Conservation (phyloP, 2,888 invertebrate genomes). For the Disparrhopalites patrizii region DNA sequence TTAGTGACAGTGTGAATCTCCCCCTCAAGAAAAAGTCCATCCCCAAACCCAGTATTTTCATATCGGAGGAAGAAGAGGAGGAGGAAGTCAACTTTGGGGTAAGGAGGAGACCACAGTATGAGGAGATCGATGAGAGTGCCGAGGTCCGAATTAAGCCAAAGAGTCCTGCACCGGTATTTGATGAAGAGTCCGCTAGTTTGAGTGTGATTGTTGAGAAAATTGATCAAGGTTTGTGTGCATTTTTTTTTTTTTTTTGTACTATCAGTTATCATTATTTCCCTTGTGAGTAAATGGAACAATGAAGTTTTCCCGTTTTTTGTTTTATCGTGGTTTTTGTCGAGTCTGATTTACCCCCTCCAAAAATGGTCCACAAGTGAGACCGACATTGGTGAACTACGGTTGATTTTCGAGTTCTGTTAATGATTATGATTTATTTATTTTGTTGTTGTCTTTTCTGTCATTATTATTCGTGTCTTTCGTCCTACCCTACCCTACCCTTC, state of each 20-base stretch:
- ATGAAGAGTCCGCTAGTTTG: slow-evolving; percentile 35
- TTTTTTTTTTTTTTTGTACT: slow-evolving; percentile 11
- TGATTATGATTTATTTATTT: background rate
- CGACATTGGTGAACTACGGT: too few species aligned
- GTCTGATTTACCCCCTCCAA: too few species aligned
- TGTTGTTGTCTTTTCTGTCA: slow-evolving; percentile 1
- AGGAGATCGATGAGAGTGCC: slow-evolving; percentile 52
- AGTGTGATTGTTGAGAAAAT: slow-evolving; percentile 39
- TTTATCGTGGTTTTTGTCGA: background rate
- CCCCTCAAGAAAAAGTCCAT: slow-evolving; percentile 49
- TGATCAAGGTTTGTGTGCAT: slow-evolving; percentile 30
- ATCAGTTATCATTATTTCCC: too few species aligned
- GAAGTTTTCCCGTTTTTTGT: background rate
- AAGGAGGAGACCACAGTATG: slow-evolving; percentile 51
- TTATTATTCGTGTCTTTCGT: too few species aligned
- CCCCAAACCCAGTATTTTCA: slow-evolving; percentile 37
- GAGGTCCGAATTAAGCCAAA: slow-evolving; percentile 53
- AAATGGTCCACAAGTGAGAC: too few species aligned
- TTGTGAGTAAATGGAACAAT: too few species aligned
- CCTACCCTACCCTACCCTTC: background rate
- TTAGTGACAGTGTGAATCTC: slow-evolving; percentile 52
- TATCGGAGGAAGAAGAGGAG: slow-evolving; percentile 56
- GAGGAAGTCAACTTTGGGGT: slow-evolving; percentile 54
- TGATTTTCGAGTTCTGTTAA: background rate
- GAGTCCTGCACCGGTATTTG: slow-evolving; percentile 40